phyloP scores from a whole-genome alignment of 2,888 invertebrate species.

The Charanyca ferruginea region DNA sequence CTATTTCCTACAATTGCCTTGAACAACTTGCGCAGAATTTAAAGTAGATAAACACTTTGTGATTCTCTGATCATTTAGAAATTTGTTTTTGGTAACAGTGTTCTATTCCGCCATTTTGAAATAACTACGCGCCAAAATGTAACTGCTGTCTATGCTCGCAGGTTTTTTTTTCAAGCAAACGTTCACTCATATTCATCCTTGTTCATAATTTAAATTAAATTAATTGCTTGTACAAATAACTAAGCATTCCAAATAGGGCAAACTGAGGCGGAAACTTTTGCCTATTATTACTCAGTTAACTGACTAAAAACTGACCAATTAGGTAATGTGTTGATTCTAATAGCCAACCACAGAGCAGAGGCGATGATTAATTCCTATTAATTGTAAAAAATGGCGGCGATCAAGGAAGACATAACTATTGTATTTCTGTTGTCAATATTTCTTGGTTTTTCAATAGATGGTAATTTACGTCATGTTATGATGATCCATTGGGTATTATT shows the following conservation, averaged over 20 bases:
- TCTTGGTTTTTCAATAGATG: slow-evolving; percentile 62
- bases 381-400: slow-evolving; percentile 65
- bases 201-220: slow-evolving; percentile 37
- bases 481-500: slow-evolving; percentile 55
- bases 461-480: slow-evolving; percentile 53
- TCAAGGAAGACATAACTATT: slow-evolving; percentile 61
- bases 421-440: slow-evolving; percentile 55
- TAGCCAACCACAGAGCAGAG: slow-evolving; percentile 62
- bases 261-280: slow-evolving; percentile 53
- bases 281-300: slow-evolving; percentile 62
- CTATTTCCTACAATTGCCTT: slow-evolving; percentile 48
- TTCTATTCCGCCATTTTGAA: slow-evolving; percentile 35
- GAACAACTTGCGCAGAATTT: slow-evolving; percentile 46
- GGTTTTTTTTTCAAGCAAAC: slow-evolving; percentile 13
- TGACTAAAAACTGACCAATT: slow-evolving; percentile 63
- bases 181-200: slow-evolving; percentile 33
- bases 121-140: slow-evolving; percentile 24
- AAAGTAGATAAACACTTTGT: slow-evolving; percentile 20
- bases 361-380: slow-evolving; percentile 63
- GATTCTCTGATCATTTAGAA: slow-evolving; percentile 4
- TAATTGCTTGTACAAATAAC: slow-evolving; percentile 24
- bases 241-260: slow-evolving; percentile 41
- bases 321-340: slow-evolving; percentile 51
- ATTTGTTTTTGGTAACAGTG: slow-evolving; percentile 12
- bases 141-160: not conserved